Evolutionary conservation across 2,113 vertebrate genomes (phyloP), one percentile per base, ranked within the genome.

Genomic region (Theropithecus gelada): DNA sequence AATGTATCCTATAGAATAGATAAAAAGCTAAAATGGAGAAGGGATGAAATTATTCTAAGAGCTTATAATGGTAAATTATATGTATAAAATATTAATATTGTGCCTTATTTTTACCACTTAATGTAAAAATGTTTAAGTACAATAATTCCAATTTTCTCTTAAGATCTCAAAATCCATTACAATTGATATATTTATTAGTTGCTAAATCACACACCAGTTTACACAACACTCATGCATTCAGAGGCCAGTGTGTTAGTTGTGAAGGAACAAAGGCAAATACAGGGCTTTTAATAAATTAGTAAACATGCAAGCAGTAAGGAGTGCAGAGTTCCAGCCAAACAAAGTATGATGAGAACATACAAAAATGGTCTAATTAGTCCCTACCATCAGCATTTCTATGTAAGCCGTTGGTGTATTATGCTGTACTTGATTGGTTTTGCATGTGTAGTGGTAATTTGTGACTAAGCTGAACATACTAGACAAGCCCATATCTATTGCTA

Each of bases 281-380:
- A 97, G 59, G 97, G 97, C 90, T 98, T 98, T 98, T 98, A 97
- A 96, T 93, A 97, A 98, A 98, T 98, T 98, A 98, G 98, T 98
- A 98, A 89, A 97, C 99, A 99, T 99, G 99, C 99, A 99, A 99
- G 99, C 99, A 97, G 97, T 98, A 98, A 98, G 98, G 98, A 99
- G 98, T 99, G 98, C 98, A 98, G 97, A 98, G 98, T 98, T 99
- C 97, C 98, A 99, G 99, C 98, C 99, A 99, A 99, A 98, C 98
- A 98, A 98, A 98, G 93, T 99, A 98, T 98, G 98, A 99, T 98
- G 98, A 98, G 97, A 98, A 98, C 98, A 99, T 97, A 99, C 98
- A 99, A 98, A 99, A 98, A 99, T 98, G 98, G 98, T 98, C 98
- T 98, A 98, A 98, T 98, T 98, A 97, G 94, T 98, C 97, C 97